Evolutionary conservation across 2,888 invertebrate species (phyloP).

Genomic region (Acronicta psi): DNA sequence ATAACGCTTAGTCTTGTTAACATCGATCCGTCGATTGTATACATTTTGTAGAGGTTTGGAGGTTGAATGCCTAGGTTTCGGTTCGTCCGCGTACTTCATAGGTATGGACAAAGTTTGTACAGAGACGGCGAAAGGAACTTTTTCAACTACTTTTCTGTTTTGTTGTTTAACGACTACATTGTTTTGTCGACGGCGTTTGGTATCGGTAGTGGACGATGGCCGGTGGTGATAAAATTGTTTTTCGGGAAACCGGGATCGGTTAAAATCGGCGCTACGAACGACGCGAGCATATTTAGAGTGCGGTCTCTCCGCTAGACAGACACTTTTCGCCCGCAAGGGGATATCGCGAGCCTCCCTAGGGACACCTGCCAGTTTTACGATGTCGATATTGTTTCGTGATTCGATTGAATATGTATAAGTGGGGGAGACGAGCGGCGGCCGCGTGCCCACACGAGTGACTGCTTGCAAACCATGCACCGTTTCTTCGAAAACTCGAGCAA

Average conservation of each 20-base stretch:
- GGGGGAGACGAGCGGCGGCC: slow-evolving; percentile 64
- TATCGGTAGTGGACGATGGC: slow-evolving; percentile 56
- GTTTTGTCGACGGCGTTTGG: slow-evolving; percentile 59
- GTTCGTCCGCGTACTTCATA: slow-evolving; percentile 80
- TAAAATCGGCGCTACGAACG: slow-evolving; percentile 76
- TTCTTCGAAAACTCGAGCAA: slow-evolving; percentile 75
- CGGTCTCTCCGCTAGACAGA: slow-evolving; percentile 77
- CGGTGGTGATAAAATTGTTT: slow-evolving; percentile 69
- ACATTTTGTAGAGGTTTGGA: slow-evolving; percentile 69
- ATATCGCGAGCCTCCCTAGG: slow-evolving; percentile 64
- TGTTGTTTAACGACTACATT: slow-evolving; percentile 74
- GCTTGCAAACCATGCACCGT: slow-evolving; percentile 74
- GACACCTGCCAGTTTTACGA: slow-evolving; percentile 68
- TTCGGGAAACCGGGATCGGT: slow-evolving; percentile 65
- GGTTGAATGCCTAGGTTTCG: slow-evolving; percentile 75
- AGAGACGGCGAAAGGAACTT: slow-evolving; percentile 78
- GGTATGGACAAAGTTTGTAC: slow-evolving; percentile 82
- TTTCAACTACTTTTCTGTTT: slow-evolving; percentile 75
- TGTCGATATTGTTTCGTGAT: slow-evolving; percentile 25
- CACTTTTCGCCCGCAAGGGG: slow-evolving; percentile 80
- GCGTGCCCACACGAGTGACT: slow-evolving; percentile 72
- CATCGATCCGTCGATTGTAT: slow-evolving; percentile 65
- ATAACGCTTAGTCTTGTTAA: slow-evolving; percentile 79
- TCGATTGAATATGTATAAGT: slow-evolving; percentile 34
- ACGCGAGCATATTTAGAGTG: slow-evolving; percentile 76